A percentile compares a stretch with the other conserved stretches of the same genome.
Conservation (phyloP, 2,888 invertebrate species). For the Microplitis manilae region DNA sequence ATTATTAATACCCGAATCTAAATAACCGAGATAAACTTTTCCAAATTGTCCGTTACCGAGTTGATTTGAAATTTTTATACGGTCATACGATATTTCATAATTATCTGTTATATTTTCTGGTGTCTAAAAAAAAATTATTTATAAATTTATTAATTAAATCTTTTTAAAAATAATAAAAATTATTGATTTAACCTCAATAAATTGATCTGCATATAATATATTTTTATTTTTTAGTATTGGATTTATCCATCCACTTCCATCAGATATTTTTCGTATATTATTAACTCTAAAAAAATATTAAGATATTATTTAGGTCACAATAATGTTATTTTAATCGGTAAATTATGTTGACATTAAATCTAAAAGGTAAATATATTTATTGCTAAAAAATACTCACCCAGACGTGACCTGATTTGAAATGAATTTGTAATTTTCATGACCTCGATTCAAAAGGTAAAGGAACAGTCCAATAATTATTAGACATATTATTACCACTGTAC, state of each 20-base stretch:
- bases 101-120: slow-evolving; percentile 64
- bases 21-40: slow-evolving; percentile 79
- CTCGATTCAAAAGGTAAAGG: slow-evolving; percentile 39
- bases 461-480: slow-evolving; percentile 38
- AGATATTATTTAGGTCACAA: neutral
- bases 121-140: neutral
- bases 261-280: slow-evolving; percentile 38
- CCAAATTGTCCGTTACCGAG: slow-evolving; percentile 87
- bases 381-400: slow-evolving; percentile 12
- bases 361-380: slow-evolving; percentile 19
- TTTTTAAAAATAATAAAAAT: slow-evolving; percentile 11
- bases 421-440: slow-evolving; percentile 41
- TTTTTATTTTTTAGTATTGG: slow-evolving; percentile 58
- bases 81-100: slow-evolving; percentile 73
- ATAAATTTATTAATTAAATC: slow-evolving; percentile 21
- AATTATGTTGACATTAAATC: slow-evolving; percentile 38
- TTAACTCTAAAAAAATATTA: neutral
- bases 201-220: slow-evolving; percentile 58
- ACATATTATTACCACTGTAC: slow-evolving; percentile 32
- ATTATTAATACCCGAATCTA: slow-evolving; percentile 64
- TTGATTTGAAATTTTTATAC: slow-evolving; percentile 74
- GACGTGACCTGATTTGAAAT: slow-evolving; percentile 34
- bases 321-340: neutral
- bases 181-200: slow-evolving; percentile 55
- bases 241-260: slow-evolving; percentile 51